Conservation (phyloP, 2,113 vertebrate genomes). For the Urocynchramus pylzowi region DNA sequence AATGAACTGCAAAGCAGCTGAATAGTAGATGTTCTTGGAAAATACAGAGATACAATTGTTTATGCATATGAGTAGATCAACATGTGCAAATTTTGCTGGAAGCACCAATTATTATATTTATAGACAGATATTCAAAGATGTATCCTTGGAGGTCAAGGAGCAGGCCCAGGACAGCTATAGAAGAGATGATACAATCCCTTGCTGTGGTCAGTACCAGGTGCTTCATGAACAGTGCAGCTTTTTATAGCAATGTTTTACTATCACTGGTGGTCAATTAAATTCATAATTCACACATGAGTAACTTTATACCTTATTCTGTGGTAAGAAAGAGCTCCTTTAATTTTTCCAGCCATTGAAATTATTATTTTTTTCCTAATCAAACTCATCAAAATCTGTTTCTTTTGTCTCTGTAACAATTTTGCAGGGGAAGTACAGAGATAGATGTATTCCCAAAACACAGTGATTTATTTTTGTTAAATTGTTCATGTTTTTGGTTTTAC, state of each 20-base stretch:
- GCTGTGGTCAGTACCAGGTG: neutral
- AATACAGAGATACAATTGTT: neutral
- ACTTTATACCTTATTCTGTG: neutral
- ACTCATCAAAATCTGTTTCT: neutral
- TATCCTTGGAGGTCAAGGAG: neutral
- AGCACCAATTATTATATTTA: neutral
- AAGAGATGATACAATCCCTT: neutral
- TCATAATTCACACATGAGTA: neutral
- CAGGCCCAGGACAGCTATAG: fast-evolving
- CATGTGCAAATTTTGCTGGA: neutral
- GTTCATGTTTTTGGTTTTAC: neutral
- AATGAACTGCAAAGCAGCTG: neutral
- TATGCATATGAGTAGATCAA: neutral
- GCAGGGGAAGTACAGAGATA: neutral
- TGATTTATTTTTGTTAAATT: neutral
- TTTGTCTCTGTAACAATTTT: neutral
- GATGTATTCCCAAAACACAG: neutral
- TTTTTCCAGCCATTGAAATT: neutral
- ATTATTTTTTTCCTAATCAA: neutral
- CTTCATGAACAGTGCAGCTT: neutral
- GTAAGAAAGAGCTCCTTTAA: neutral
- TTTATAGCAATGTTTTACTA: neutral
- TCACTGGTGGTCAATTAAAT: neutral
- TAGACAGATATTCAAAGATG: neutral
- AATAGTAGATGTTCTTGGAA: neutral